phyloP scores from a whole-genome alignment of 2,888 invertebrate species.

The Tenthredo distinguenda region DNA sequence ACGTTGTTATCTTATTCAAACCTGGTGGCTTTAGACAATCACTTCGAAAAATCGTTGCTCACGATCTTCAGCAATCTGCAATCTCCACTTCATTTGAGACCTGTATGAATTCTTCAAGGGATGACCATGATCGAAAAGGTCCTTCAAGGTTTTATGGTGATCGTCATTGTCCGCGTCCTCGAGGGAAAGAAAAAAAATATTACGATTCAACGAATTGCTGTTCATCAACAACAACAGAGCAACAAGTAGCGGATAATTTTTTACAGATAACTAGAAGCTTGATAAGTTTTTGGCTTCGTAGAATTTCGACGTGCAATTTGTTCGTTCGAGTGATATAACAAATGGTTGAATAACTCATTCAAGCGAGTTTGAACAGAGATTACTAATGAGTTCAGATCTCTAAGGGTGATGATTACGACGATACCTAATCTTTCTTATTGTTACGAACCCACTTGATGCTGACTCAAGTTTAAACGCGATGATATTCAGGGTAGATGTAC shows the following conservation, averaged over 20 bases:
- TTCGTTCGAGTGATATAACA: background rate
- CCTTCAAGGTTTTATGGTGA: background rate
- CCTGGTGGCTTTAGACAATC: too few relatives aligned
- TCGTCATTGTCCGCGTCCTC: background rate
- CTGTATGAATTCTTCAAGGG: background rate
- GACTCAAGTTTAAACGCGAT: background rate
- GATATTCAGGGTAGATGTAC: background rate
- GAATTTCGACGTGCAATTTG: background rate
- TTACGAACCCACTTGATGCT: background rate
- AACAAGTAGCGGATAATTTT: background rate
- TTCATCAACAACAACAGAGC: background rate
- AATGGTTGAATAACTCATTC: background rate
- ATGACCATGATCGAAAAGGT: background rate
- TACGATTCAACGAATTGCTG: background rate
- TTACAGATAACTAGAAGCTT: background rate
- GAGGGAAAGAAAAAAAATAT: background rate
- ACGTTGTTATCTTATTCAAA: too few relatives aligned
- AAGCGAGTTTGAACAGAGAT: background rate
- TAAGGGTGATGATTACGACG: background rate
- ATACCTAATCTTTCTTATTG: constrained; percentile 1
- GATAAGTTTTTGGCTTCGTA: background rate
- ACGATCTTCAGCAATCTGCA: background rate
- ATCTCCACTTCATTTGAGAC: background rate
- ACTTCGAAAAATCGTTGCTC: too few relatives aligned
- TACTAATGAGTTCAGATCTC: background rate